Evolutionary conservation across 2,888 invertebrate genomes (phyloP), one percentile per base, ranked within the genome.

Genomic region (Drosophila acutilabella): DNA sequence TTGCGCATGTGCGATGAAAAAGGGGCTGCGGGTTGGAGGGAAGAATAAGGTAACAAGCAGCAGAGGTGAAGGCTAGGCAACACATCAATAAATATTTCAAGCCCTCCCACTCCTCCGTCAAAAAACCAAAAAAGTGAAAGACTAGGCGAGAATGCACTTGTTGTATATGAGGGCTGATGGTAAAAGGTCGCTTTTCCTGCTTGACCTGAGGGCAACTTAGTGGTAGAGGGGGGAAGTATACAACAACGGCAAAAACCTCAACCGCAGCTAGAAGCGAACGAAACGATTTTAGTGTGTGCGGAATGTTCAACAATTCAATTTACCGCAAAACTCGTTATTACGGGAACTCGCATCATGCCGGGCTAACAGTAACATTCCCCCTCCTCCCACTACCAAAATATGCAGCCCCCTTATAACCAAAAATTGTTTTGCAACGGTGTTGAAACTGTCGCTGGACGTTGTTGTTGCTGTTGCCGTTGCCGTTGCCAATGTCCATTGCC

Each of bases 261-360:
- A 70, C 75, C 65, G 57, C 74, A 74, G 64, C 64, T 64, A 51
- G 47, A 23, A 64, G 59, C 64, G 68, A 52, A 70, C 51, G 58
- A 42, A 74, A 79, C 64, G 68, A 74, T 74, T 79, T 74, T 61
- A 60, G 45, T 16, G 71, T 76, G 58, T 76, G 58, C 48, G 73
- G 78, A 68, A 88, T 80, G 84, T 87, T 75, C 78, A 88, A 86
- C 90, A 85, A 88, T 88, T 89, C 87, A 85, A 85, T 85, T 89
- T 88, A 78, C 89, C 89, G 64, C 84, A 85, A 81, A 89, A 86
- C 88, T 89, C 84, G 87, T 89, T 89, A 88, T 89, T 80, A 79
- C 82, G 74, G 78, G 11, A 42, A 47, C 59, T 62, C 66, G 75
- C 70, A 65, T 20, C 26, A 38, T 16, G 13, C 48, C 14, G 44